Percentiles rank a stretch among this genome's conserved stretches.
Conservation (phyloP, 2,797 vertebrate species). For the Neosilurus hyrtlii region DNA sequence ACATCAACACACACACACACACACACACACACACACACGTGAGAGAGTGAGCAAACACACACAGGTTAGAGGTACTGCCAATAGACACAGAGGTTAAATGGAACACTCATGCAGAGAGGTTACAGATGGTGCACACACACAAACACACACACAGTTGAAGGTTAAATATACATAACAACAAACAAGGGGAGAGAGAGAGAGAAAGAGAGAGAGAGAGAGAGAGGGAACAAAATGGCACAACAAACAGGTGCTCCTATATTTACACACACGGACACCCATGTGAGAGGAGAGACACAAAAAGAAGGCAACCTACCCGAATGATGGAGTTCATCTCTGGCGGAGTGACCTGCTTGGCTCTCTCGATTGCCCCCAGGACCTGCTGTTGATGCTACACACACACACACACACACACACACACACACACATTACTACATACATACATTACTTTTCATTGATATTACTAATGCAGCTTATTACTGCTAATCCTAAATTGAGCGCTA, state of each 20-base stretch:
- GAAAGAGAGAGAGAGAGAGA: background rate
- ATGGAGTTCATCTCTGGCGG: slow-evolving; percentile 98
- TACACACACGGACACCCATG: background rate
- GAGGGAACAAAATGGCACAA: background rate
- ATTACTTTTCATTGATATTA: background rate
- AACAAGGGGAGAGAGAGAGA: background rate
- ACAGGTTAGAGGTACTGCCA: background rate
- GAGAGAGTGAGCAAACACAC: slow-evolving; percentile 18
- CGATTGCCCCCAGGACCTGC: slow-evolving; percentile 95
- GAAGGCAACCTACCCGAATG: slow-evolving; percentile 85
- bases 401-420: slow-evolving; percentile 37
- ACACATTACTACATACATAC: background rate
- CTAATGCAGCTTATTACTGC: background rate
- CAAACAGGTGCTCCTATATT: slow-evolving; percentile 16
- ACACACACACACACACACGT: slow-evolving; percentile 11
- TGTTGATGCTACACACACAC: slow-evolving; percentile 86
- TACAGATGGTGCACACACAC: slow-evolving; percentile 14
- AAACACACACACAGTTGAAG: background rate
- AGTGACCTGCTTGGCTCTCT: slow-evolving; percentile 96
- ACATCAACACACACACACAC: slow-evolving; percentile 48
- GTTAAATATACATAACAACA: slow-evolving; percentile 14
- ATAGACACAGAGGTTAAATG: slow-evolving; percentile 8
- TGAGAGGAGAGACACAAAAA: background rate
- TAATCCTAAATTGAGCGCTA: background rate
- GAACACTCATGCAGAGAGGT: slow-evolving; percentile 18